Evolutionary conservation across 2,888 invertebrate species (phyloP).

Genomic region (Heliconius sara): DNA sequence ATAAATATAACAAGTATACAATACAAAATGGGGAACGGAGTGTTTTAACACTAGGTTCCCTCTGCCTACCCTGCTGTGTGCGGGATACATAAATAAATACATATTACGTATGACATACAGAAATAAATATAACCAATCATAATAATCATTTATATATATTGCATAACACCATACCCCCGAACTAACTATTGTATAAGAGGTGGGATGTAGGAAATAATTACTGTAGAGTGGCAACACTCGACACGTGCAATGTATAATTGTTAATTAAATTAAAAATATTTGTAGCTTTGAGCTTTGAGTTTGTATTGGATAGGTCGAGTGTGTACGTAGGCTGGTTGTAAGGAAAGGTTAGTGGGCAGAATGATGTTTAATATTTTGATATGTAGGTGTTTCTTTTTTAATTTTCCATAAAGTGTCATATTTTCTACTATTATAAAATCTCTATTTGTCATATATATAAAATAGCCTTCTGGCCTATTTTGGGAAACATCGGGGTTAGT

Average conservation of each 20-base stretch:
- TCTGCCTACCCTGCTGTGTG: too few relatives aligned
- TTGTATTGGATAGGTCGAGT: slow-evolving; percentile 36
- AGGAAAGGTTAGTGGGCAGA: slow-evolving; percentile 15
- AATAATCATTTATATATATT: slow-evolving; percentile 20
- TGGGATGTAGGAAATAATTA: slow-evolving; percentile 80
- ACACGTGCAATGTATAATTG: slow-evolving; percentile 55
- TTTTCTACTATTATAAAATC: too few relatives aligned
- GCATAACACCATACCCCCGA: slow-evolving; percentile 63
- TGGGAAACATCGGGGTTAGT: too few relatives aligned
- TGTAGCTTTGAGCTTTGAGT: slow-evolving; percentile 16
- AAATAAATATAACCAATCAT: neutral
- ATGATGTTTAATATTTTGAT: neutral
- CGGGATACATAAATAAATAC: too few relatives aligned
- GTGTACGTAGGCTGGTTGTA: slow-evolving; percentile 11
- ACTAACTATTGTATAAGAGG: slow-evolving; percentile 72
- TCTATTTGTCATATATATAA: too few relatives aligned
- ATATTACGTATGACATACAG: too few relatives aligned
- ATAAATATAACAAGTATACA: neutral
- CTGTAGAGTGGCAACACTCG: slow-evolving; percentile 75
- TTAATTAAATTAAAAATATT: slow-evolving; percentile 54
- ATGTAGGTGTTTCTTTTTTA: neutral
- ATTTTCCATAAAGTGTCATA: neutral
- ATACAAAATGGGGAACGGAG: too few relatives aligned
- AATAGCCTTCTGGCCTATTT: too few relatives aligned
- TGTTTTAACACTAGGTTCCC: too few relatives aligned